phyloP scores from a whole-genome alignment of 2,888 invertebrate genomes.

The Thalpophila matura region DNA sequence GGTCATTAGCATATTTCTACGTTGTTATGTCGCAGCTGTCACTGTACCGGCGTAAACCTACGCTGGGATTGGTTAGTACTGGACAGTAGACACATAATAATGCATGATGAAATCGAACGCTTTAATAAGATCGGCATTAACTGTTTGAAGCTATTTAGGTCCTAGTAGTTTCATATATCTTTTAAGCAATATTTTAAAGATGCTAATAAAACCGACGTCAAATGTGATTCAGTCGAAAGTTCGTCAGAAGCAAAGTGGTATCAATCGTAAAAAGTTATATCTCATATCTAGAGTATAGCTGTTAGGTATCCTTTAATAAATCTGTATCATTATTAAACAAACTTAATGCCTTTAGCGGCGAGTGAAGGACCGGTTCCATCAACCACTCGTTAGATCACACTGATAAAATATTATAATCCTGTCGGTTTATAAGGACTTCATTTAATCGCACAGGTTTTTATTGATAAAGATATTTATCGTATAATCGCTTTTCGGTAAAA shows the following conservation, averaged over 20 bases:
- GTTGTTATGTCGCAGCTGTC: slow-evolving; percentile 57
- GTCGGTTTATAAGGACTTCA: slow-evolving; percentile 35
- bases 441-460: slow-evolving; percentile 16
- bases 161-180: no score
- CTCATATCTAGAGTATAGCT: slow-evolving; percentile 20
- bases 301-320: slow-evolving; percentile 28
- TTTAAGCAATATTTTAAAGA: no score
- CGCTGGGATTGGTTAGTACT: slow-evolving; percentile 15
- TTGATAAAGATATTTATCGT: slow-evolving; percentile 1
- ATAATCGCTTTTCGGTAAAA: neutral
- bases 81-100: slow-evolving; percentile 11
- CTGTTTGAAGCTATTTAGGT: no score
- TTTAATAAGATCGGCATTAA: slow-evolving; percentile 2
- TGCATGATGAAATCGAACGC: slow-evolving; percentile 19
- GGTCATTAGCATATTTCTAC: slow-evolving; percentile 59
- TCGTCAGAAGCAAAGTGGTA: slow-evolving; percentile 6
- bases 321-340: slow-evolving; percentile 28
- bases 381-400: slow-evolving; percentile 23
- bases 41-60: slow-evolving; percentile 22
- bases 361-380: slow-evolving; percentile 22
- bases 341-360: slow-evolving; percentile 16
- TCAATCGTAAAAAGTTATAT: slow-evolving; percentile 4
- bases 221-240: neutral
- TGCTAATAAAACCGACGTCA: neutral
- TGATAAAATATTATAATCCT: slow-evolving; percentile 43